Evolutionary conservation across 2,888 invertebrate genomes (phyloP).

Genomic region (Dynastes tityus): DNA sequence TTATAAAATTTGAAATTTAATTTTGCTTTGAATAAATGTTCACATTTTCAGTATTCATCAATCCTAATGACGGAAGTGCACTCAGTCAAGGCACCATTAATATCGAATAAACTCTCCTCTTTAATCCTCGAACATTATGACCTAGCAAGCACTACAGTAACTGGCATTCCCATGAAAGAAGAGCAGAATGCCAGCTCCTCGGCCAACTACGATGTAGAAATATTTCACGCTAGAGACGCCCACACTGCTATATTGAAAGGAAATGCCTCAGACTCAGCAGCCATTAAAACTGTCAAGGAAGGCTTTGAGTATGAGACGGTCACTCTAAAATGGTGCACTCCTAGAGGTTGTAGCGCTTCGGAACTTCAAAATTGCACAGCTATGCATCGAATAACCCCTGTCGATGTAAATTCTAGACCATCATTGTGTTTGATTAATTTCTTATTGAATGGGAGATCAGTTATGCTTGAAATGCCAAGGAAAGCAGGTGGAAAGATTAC

Average conservation of each 20-base stretch:
- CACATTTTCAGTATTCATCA: slow-evolving; percentile 76
- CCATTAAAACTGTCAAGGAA: slow-evolving; percentile 79
- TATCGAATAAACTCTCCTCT: slow-evolving; percentile 83
- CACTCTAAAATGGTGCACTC: slow-evolving; percentile 97
- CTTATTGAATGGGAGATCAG: slow-evolving; percentile 93
- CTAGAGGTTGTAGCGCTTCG: slow-evolving; percentile 86
- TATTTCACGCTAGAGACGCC: slow-evolving; percentile 90
- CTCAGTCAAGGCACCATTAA: slow-evolving; percentile 82
- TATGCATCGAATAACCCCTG: slow-evolving; percentile 93
- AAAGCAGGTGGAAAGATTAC: slow-evolving; percentile 90
- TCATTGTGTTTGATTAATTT: slow-evolving; percentile 98
- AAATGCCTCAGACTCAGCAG: slow-evolving; percentile 76
- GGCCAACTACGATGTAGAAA: slow-evolving; percentile 98
- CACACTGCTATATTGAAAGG: slow-evolving; percentile 86
- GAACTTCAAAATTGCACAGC: slow-evolving; percentile 89
- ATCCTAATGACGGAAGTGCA: slow-evolving; percentile 86
- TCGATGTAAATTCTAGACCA: slow-evolving; percentile 96
- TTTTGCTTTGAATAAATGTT: not conserved
- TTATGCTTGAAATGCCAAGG: slow-evolving; percentile 91
- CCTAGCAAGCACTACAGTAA: slow-evolving; percentile 96
- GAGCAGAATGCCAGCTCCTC: slow-evolving; percentile 98
- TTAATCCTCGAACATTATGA: slow-evolving; percentile 90
- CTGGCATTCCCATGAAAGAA: slow-evolving; percentile 99
- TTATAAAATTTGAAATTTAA: not conserved
- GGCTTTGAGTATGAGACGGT: slow-evolving; percentile 87